phyloP scores from a whole-genome alignment of 1,140 invertebrate species.

The Heliconius himera region DNA sequence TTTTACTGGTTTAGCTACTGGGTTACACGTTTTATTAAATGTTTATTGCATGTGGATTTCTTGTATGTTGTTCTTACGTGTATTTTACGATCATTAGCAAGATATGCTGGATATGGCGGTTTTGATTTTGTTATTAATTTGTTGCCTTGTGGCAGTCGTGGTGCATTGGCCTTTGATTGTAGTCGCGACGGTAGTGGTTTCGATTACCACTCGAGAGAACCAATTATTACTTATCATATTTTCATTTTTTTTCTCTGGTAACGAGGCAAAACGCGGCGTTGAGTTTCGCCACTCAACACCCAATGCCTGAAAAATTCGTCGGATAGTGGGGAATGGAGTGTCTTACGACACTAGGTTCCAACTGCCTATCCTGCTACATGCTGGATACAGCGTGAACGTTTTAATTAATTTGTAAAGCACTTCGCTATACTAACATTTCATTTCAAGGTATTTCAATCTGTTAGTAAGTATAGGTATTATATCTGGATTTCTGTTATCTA shows the following conservation, averaged over 20 bases:
- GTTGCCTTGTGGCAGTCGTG: background rate
- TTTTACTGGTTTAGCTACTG: slow-evolving; percentile 1
- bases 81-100: background rate
- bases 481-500: too few relatives aligned
- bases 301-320: background rate
- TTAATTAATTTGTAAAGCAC: too few relatives aligned
- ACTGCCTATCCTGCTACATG: background rate
- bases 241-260: too few relatives aligned
- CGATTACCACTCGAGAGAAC: background rate
- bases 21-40: background rate
- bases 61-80: background rate
- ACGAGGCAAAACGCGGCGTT: background rate
- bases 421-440: too few relatives aligned
- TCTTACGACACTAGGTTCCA: background rate
- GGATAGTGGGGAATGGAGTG: background rate
- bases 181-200: background rate
- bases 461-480: too few relatives aligned
- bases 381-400: too few relatives aligned
- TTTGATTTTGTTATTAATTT: background rate
- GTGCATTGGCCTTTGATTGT: background rate
- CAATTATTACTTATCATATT: too few relatives aligned
- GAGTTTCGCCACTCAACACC: background rate
- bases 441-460: too few relatives aligned
- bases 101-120: background rate
- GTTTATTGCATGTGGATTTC: background rate